Evolutionary conservation across 2,888 invertebrate genomes (phyloP).

Genomic region (Argyra leucocephala): DNA sequence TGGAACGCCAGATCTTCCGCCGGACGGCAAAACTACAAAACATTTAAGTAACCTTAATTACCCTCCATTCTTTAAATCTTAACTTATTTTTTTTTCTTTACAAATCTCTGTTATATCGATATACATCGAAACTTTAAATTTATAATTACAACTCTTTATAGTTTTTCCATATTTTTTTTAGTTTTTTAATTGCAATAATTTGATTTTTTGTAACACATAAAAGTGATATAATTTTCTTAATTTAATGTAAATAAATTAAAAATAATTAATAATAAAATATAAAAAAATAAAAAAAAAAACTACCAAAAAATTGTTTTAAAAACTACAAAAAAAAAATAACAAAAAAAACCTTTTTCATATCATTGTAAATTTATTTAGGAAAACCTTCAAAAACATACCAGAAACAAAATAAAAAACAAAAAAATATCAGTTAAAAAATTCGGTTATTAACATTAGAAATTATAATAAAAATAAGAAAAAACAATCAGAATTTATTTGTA

Average conservation of each 20-base stretch:
- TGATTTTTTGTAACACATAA: background rate
- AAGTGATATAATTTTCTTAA: background rate
- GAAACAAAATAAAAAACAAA: background rate
- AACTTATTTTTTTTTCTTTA: no score
- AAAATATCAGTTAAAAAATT: background rate
- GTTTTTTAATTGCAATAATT: background rate
- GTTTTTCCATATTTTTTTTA: background rate
- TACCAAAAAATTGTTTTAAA: background rate
- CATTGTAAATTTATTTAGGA: background rate
- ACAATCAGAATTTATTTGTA: slow-evolving; percentile 6
- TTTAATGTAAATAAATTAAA: background rate
- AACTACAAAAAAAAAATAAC: background rate
- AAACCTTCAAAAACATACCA: background rate
- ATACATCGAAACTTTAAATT: no score
- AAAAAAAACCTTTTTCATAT: background rate
- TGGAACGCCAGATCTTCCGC: no score
- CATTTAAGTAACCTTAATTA: no score
- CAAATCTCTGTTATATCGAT: no score
- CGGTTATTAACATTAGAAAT: background rate
- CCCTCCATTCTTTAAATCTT: no score
- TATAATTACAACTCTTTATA: no score
- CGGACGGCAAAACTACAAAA: no score
- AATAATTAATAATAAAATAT: background rate
- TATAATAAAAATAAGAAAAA: background rate
- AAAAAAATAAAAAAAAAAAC: background rate